Conservation (phyloP, 1,140 invertebrate genomes). For the Helicoverpa armigera region DNA sequence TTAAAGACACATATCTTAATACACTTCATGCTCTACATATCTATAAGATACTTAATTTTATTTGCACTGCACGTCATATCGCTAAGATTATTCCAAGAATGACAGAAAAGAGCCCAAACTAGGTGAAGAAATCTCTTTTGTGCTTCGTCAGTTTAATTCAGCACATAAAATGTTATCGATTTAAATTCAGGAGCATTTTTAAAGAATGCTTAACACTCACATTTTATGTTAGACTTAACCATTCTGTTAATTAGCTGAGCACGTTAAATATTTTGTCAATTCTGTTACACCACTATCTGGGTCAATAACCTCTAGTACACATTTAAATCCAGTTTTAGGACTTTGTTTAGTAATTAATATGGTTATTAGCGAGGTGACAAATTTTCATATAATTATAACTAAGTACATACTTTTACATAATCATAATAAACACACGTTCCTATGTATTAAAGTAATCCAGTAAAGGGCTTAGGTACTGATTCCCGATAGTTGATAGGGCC, state of each 20-base stretch:
- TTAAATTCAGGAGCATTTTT: too few species aligned
- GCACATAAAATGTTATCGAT: too few species aligned
- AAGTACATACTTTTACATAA: not conserved
- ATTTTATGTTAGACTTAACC: not conserved
- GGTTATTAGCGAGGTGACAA: slow-evolving; percentile 58
- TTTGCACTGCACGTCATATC: too few species aligned
- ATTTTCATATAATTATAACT: not conserved
- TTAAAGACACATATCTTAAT: too few species aligned
- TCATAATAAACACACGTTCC: not conserved
- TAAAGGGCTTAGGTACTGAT: slow-evolving; percentile 51
- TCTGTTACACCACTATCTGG: slow-evolving; percentile 51
- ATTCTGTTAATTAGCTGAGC: not conserved
- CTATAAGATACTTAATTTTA: too few species aligned
- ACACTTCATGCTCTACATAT: too few species aligned
- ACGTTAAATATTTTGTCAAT: not conserved
- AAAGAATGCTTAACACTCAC: too few species aligned
- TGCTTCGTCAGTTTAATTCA: too few species aligned
- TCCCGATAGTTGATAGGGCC: slow-evolving; percentile 41
- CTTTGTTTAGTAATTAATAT: slow-evolving; percentile 67
- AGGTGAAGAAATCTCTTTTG: too few species aligned
- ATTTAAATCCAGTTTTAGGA: slow-evolving; percentile 67
- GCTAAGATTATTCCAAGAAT: too few species aligned
- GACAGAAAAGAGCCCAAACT: too few species aligned
- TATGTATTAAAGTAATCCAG: slow-evolving; percentile 53
- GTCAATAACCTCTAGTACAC: slow-evolving; percentile 68